Base-by-base conservation (phyloP, 2,113 vertebrate species). In the Odontophorus gujanensis region DNA sequence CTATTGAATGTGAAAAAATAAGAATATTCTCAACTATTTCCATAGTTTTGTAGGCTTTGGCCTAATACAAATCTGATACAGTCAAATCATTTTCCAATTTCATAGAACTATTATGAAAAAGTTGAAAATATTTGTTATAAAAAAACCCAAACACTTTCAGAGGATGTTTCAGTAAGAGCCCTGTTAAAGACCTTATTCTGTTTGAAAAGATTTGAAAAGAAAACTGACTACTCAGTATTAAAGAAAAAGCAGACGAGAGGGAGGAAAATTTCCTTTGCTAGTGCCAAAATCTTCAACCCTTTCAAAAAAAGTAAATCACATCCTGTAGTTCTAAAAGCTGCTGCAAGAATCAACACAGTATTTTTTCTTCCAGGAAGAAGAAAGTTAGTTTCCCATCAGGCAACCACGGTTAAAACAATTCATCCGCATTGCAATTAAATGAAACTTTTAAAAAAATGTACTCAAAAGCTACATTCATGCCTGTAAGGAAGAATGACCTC, bases 381-480 rank as follows among this genome's bases (percentile, higher is more conserved):
- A 96, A 96, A 97, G 92, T 95, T 92, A 94, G 95, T 97, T 98
- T 97, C 97, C 93, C 97, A 97, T 97, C 96, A 97, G 96, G 97
- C 90, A 38, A 95, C 81, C 93, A 80, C 16, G 1, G 86, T 88
- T 95, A 94, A 97, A 97, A 97, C 96, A 97, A 97, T 96, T 95
- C 71, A 63, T 94, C 53, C 1, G 0, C 84, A 75, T 48, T 97
- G 95, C 94, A 89, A 96, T 96, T 96, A 95, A 97, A 91, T 84
- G 93, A 95, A 96, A 97, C 94, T 95, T 53, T 89, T 67, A 94
- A 96, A 90, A 96, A 90, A 96, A 95, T 93, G 86, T 63, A 81
- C 78, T 97, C 94, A 98, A 98, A 97, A 97, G 97, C 96, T 53
- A 94, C 96, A 98, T 98, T 98, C 97, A 97, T 97, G 92, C 71